These are phyloP conservation scores for Oikopleura dioica DNA, from an alignment of 23 tunicate species.

Conservation along the genomic window DNA sequence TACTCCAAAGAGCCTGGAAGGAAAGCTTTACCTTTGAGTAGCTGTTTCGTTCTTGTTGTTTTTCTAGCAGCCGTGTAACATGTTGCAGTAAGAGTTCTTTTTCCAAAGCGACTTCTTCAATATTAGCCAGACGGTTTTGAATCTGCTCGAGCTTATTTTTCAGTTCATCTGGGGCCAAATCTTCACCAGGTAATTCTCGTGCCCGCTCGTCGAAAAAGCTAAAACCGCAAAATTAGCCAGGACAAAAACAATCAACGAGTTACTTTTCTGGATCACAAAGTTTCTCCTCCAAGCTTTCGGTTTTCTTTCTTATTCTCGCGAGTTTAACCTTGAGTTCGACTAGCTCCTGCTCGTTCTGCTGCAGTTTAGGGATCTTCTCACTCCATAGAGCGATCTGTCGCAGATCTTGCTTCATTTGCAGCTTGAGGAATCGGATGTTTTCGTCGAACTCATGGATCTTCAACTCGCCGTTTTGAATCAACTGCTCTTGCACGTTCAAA, in stretches of 20 bases:
- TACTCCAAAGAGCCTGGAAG: too few species aligned
- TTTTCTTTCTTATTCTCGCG: too few species aligned
- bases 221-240: too few species aligned
- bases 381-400: conserved; percentile 43
- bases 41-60: too few species aligned
- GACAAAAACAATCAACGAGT: too few species aligned
- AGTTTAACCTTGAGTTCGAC: conserved; percentile 62
- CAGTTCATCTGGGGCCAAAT: conserved; percentile 58
- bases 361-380: conserved; percentile 37
- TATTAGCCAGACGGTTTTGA: conserved; percentile 65
- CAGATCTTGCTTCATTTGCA: conserved; percentile 43
- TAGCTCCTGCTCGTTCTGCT: conserved; percentile 50
- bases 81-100: conserved; percentile 69
- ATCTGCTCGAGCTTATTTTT: conserved; percentile 48
- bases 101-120: conserved; percentile 57
- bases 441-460: conserved; percentile 47
- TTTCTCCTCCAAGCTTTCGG: conserved; percentile 39
- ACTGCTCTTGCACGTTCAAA: conserved; percentile 67
- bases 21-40: too few species aligned
- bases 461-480: conserved; percentile 74
- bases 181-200: conserved; percentile 47
- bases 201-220: conserved; percentile 52
- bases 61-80: conserved; percentile 28
- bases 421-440: conserved; percentile 42
- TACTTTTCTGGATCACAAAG: conserved; percentile 52